Percentiles rank a stretch among this genome's conserved stretches.
phyloP scores from a whole-genome alignment of 2,113 vertebrate genomes.

The Archilochus colubris region DNA sequence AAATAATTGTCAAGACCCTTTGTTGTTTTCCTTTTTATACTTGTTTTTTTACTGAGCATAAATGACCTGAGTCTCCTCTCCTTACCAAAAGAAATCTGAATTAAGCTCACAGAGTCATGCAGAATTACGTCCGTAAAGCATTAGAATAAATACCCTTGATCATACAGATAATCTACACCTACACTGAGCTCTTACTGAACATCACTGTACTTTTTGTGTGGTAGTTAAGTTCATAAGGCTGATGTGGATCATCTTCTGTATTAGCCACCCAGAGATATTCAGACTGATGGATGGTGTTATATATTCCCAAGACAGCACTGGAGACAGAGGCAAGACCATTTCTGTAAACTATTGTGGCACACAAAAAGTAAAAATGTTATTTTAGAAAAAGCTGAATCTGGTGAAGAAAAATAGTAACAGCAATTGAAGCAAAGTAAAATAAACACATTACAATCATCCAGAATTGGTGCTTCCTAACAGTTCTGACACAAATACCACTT shows the following conservation, averaged over 20 bases:
- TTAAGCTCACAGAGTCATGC: not conserved
- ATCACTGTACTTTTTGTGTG: not conserved
- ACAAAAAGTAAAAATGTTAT: not conserved
- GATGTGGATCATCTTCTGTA: not conserved
- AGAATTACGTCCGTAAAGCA: not conserved
- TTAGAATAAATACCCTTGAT: not conserved
- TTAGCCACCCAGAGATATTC: not conserved
- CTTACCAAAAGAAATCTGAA: not conserved
- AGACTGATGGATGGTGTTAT: not conserved
- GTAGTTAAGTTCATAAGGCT: not conserved
- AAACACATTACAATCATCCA: not conserved
- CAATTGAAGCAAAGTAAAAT: not conserved
- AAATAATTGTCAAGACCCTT: not conserved
- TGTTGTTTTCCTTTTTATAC: not conserved
- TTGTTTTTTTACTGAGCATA: slow-evolving; percentile 18
- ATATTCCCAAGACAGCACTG: not conserved
- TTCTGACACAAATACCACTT: not conserved
- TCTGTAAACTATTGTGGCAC: not conserved
- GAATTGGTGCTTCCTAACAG: not conserved
- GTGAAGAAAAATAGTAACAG: not conserved
- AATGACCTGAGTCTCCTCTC: not conserved
- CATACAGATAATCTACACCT: not conserved
- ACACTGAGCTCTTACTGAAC: not conserved
- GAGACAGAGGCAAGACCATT: not conserved
- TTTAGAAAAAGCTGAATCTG: not conserved